A percentile compares a stretch with the other conserved stretches of the same genome.
Conservation (phyloP, 2,797 vertebrate genomes). For the Sternarchorhynchus goeldii region DNA sequence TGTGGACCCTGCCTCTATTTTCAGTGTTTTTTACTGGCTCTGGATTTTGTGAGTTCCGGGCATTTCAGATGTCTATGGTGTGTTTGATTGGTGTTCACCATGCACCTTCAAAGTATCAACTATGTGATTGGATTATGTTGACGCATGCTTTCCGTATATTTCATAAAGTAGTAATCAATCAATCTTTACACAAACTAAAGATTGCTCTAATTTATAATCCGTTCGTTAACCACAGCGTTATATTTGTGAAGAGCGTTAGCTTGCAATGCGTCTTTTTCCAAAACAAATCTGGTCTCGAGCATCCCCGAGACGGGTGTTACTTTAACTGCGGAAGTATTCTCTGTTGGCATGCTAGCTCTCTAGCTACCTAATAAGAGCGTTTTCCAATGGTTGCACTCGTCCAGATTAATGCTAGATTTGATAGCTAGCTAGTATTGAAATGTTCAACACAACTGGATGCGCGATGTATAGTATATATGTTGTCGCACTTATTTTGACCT, state of each 20-base stretch:
- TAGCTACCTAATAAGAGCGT: too few relatives aligned
- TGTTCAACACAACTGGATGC: neutral
- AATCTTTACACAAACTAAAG: neutral
- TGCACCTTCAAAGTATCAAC: slow-evolving; percentile 19
- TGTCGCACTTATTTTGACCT: slow-evolving; percentile 57
- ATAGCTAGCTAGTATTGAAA: too few relatives aligned
- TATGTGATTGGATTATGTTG: slow-evolving; percentile 59
- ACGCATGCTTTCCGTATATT: slow-evolving; percentile 3
- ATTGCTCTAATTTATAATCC: neutral
- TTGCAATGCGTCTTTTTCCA: too few relatives aligned
- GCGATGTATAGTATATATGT: slow-evolving; percentile 34
- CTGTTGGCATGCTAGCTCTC: too few relatives aligned
- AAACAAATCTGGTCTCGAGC: too few relatives aligned
- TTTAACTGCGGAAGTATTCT: too few relatives aligned
- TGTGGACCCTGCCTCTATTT: slow-evolving; percentile 61
- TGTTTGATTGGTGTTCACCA: slow-evolving; percentile 51
- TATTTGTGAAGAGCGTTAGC: too few relatives aligned
- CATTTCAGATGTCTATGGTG: neutral
- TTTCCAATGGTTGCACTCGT: neutral
- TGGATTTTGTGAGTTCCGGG: too few relatives aligned
- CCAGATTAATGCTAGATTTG: neutral
- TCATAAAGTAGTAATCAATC: neutral
- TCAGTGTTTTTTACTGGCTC: slow-evolving; percentile 25
- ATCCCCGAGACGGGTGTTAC: too few relatives aligned
- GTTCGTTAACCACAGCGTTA: neutral